Evolutionary conservation across 2,113 vertebrate genomes (phyloP).

Genomic region (Poecile atricapillus): DNA sequence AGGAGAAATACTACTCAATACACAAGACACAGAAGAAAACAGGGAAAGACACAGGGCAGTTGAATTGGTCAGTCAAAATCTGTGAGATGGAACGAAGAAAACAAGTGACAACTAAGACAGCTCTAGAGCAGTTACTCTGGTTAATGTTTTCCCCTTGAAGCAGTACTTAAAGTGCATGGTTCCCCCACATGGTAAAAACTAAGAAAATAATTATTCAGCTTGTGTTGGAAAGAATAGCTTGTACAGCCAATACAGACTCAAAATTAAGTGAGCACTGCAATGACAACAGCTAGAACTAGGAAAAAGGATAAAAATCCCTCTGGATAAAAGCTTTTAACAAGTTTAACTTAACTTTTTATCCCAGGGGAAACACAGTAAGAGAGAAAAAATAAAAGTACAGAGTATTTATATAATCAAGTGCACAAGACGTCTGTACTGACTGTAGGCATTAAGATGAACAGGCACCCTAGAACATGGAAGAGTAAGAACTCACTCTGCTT

Average conservation of each 20-base stretch:
- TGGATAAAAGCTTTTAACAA: neutral
- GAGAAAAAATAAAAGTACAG: neutral
- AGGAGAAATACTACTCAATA: neutral
- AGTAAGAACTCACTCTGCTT: constrained; percentile 89
- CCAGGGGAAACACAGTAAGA: neutral
- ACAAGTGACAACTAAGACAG: neutral
- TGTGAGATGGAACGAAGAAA: neutral
- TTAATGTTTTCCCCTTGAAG: neutral
- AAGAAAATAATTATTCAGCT: neutral
- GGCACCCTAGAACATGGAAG: neutral
- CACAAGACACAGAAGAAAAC: neutral
- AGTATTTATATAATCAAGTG: neutral
- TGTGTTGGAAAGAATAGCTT: neutral
- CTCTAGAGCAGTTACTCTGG: neutral
- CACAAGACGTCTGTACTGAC: neutral
- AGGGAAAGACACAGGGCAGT: neutral
- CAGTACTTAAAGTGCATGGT: neutral
- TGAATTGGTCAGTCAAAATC: neutral
- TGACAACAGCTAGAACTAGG: neutral
- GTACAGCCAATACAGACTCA: neutral
- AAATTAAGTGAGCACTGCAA: neutral
- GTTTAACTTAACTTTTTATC: neutral
- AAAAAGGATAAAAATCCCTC: neutral
- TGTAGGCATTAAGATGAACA: neutral
- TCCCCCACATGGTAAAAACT: neutral